Evolutionary conservation across 1,140 invertebrate species (phyloP).

Genomic region (Sitobion miscanthi): DNA sequence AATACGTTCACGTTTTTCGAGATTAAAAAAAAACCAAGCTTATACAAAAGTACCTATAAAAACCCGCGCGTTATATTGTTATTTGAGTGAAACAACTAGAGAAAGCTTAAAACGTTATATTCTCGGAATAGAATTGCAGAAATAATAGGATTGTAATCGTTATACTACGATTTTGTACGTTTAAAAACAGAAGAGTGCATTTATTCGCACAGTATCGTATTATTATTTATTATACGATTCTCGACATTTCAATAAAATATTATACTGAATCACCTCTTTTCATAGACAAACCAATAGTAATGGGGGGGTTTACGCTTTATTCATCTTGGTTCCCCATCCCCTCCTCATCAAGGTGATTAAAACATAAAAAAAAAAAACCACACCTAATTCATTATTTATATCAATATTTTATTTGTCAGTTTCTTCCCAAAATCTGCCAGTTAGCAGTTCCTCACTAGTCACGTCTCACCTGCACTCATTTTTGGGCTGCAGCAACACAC

Average conservation of each 20-base stretch:
- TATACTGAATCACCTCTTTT: background rate
- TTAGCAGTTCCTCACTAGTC: background rate
- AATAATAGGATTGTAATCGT: background rate
- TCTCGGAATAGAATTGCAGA: background rate
- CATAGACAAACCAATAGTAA: background rate
- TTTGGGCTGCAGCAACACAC: background rate
- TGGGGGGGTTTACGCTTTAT: background rate
- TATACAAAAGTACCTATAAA: background rate
- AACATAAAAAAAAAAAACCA: too few relatives aligned
- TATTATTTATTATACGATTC: background rate
- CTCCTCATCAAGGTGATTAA: background rate
- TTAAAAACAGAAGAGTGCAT: background rate
- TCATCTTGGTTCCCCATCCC: background rate
- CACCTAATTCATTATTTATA: too few relatives aligned
- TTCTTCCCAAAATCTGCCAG: background rate
- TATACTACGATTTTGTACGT: background rate
- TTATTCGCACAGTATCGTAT: background rate
- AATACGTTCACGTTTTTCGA: conserved; percentile 9
- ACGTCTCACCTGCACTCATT: background rate
- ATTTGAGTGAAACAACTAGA: background rate
- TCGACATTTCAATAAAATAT: background rate
- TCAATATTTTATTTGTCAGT: background rate
- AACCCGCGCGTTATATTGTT: background rate
- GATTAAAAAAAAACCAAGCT: background rate
- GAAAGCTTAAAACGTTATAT: background rate